phyloP scores from a whole-genome alignment of 1,140 invertebrate species.

The Macrobrachium rosenbergii region DNA sequence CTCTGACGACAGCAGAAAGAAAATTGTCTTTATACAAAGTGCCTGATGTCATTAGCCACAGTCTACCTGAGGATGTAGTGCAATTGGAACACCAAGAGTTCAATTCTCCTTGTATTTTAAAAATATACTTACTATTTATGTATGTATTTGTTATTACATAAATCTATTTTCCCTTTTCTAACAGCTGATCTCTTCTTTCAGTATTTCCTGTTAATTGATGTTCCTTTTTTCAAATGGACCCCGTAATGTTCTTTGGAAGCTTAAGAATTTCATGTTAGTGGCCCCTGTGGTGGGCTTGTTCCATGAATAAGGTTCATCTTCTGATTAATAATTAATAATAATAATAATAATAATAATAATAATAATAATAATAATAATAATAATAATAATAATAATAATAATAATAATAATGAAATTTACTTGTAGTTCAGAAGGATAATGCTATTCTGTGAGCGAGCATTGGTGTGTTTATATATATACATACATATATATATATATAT shows the following conservation, averaged over 20 bases:
- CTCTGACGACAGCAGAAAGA: not conserved
- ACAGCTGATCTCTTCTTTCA: not conserved
- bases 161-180: not conserved
- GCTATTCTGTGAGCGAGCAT: no score
- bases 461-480: not conserved
- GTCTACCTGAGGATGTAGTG: constrained; percentile 1
- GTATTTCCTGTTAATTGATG: not conserved
- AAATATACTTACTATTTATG: not conserved
- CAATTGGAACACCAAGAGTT: constrained; percentile 24
- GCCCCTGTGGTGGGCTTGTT: no score
- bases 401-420: no score
- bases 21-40: not conserved
- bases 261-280: no score
- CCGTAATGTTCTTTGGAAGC: no score
- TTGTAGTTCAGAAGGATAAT: no score
- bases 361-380: not conserved
- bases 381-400: not conserved
- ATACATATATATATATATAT: not conserved
- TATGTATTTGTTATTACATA: not conserved
- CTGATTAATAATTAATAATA: no score
- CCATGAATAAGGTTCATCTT: no score
- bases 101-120: constrained; percentile 29
- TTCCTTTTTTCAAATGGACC: no score
- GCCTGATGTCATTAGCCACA: constrained; percentile 25
- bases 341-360: no score